Evolutionary conservation across 2,888 invertebrate genomes (phyloP).

Genomic region (Drosophila mimetica): DNA sequence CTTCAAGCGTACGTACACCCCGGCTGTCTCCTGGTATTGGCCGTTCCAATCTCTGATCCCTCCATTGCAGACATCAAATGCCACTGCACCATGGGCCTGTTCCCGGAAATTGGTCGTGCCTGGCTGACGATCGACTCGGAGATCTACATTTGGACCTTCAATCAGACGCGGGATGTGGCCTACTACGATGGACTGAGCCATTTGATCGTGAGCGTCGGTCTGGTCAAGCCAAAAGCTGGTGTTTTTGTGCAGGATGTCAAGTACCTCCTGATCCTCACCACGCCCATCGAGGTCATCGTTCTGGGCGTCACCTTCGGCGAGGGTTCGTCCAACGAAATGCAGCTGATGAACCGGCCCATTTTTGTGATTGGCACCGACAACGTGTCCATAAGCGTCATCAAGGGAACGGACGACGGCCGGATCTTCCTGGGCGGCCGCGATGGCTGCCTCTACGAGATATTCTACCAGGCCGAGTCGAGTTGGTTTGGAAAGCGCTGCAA

Average conservation of each 20-base stretch:
- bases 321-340: constrained; percentile 89
- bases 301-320: constrained; percentile 83
- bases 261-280: constrained; percentile 95
- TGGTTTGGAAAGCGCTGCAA: constrained; percentile 98
- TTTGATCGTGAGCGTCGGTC: constrained; percentile 96
- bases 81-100: constrained; percentile 98
- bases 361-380: constrained; percentile 96
- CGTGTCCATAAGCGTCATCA: constrained; percentile 92
- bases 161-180: constrained; percentile 96
- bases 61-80: constrained; percentile 93
- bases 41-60: background rate
- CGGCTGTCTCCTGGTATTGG: too few relatives aligned
- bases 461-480: constrained; percentile 95
- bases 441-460: constrained; percentile 96
- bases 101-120: constrained; percentile 97
- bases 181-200: constrained; percentile 98
- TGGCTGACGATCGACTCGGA: constrained; percentile 99
- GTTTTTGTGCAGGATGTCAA: constrained; percentile 96
- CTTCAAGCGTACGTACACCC: constrained; percentile 90
- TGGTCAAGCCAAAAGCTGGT: constrained; percentile 94
- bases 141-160: constrained; percentile 98
- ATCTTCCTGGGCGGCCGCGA: constrained; percentile 98
- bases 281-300: constrained; percentile 95
- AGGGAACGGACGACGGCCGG: constrained; percentile 92
- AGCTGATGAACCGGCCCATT: constrained; percentile 96